A percentile compares a stretch with the other conserved stretches of the same genome.
Evolutionary conservation across 1,140 invertebrate species (phyloP).

Genomic region (Geopemphigus sp.): DNA sequence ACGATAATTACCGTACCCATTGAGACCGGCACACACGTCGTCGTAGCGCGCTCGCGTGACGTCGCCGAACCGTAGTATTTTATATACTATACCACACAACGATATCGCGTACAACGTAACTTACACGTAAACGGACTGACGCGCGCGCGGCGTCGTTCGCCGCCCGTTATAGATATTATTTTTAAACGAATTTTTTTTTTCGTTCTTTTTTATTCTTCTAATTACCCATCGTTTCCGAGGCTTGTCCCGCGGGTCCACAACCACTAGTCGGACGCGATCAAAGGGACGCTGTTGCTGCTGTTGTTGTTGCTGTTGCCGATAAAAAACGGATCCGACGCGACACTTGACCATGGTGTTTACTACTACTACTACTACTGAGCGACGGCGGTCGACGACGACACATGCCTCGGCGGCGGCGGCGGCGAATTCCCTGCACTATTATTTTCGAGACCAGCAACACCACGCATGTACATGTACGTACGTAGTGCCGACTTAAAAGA

Average conservation of each 20-base stretch:
- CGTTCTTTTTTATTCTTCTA: background rate
- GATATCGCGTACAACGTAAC: background rate
- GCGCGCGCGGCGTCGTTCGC: background rate
- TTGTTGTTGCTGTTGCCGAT: background rate
- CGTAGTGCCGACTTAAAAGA: background rate
- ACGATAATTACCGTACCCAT: conserved; percentile 46
- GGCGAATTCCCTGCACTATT: background rate
- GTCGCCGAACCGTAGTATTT: background rate
- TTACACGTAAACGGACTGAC: background rate
- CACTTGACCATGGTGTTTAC: conserved; percentile 35
- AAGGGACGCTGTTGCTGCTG: background rate
- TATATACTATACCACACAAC: background rate
- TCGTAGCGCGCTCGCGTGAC: background rate
- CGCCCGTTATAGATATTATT: too few relatives aligned
- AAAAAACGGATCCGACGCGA: conserved; percentile 5
- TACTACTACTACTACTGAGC: too few relatives aligned
- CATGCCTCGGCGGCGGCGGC: background rate
- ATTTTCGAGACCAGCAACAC: background rate
- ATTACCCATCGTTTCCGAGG: conserved; percentile 44
- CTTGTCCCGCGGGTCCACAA: background rate
- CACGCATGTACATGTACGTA: background rate
- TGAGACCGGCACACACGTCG: background rate
- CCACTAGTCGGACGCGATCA: conserved; percentile 16
- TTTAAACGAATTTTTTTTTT: too few relatives aligned
- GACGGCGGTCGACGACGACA: background rate